Percentiles rank a stretch among this genome's conserved stretches.
These are phyloP conservation scores for Megaceryle maxima DNA, from an alignment of 2,113 vertebrate species.

Conservation along the genomic window DNA sequence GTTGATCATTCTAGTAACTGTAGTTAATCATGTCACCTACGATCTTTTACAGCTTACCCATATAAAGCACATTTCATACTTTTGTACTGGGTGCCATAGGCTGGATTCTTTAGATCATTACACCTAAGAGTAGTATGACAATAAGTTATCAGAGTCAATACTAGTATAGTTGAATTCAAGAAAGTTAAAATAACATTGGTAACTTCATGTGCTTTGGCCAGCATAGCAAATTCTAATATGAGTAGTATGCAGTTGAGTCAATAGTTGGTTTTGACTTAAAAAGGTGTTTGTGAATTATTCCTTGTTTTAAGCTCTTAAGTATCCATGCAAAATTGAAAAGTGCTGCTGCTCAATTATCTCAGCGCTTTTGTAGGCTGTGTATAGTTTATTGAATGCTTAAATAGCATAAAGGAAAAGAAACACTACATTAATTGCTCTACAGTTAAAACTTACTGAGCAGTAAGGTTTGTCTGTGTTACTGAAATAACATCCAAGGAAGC, in stretches of 20 bases:
- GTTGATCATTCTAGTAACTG: neutral
- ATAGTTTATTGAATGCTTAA: slow-evolving; percentile 29
- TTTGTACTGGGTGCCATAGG: neutral
- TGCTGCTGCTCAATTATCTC: neutral
- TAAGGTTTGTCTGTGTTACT: neutral
- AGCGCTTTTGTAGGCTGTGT: neutral
- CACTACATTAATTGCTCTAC: neutral
- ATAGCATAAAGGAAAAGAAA: slow-evolving; percentile 21
- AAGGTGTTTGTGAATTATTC: neutral
- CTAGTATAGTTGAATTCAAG: neutral
- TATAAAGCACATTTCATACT: neutral
- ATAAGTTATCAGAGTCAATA: neutral
- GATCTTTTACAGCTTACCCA: neutral
- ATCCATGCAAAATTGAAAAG: neutral
- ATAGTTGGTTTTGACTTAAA: neutral
- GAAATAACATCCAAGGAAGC: neutral
- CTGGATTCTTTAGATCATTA: neutral
- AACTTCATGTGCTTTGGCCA: neutral
- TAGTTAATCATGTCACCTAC: neutral
- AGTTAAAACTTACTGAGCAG: slow-evolving; percentile 13
- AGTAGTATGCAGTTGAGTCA: neutral
- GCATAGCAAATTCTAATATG: accelerated
- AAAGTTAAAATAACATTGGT: neutral
- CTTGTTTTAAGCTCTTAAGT: neutral
- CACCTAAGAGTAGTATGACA: neutral